A percentile compares a stretch with the other conserved stretches of the same genome.
phyloP scores from a whole-genome alignment of 1,140 invertebrate species.

The Dufourea novaeangliae region DNA sequence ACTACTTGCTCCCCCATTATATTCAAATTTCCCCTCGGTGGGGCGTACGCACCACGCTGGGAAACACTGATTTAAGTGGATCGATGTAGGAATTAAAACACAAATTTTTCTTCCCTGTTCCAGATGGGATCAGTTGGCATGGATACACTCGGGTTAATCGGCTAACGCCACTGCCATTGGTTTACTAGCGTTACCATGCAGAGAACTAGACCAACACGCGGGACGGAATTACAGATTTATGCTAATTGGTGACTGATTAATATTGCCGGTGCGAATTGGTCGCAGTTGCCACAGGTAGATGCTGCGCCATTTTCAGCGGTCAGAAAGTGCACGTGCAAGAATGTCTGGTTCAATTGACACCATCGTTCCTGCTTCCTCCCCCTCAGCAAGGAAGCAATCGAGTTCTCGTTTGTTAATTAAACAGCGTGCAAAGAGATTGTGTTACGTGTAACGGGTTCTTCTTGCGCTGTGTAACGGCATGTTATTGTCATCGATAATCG shows the following conservation, averaged over 20 bases:
- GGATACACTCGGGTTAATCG: no score
- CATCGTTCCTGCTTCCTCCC: neutral
- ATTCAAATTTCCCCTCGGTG: no score
- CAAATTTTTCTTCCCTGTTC: no score
- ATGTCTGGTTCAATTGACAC: constrained; percentile 30
- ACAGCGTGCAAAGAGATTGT: neutral
- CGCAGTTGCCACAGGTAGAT: constrained; percentile 5
- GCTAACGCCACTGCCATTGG: no score
- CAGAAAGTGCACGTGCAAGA: constrained; percentile 34
- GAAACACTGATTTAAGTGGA: no score
- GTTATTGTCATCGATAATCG: neutral
- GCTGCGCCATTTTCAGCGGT: constrained; percentile 27
- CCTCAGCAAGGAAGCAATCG: neutral
- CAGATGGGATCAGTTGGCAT: no score
- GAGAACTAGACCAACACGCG: neutral
- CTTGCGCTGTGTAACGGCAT: neutral
- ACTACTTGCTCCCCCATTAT: no score
- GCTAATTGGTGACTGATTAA: constrained; percentile 39
- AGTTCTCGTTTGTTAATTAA: constrained; percentile 42
- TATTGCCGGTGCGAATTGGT: constrained; percentile 26
- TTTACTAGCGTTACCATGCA: neutral
- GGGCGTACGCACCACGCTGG: no score
- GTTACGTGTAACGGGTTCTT: neutral
- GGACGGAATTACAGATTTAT: constrained; percentile 35
- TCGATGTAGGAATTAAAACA: no score